Percentiles rank a stretch among this genome's conserved stretches.
Conservation (phyloP, 2,797 vertebrate genomes). For the Poecilia picta region DNA sequence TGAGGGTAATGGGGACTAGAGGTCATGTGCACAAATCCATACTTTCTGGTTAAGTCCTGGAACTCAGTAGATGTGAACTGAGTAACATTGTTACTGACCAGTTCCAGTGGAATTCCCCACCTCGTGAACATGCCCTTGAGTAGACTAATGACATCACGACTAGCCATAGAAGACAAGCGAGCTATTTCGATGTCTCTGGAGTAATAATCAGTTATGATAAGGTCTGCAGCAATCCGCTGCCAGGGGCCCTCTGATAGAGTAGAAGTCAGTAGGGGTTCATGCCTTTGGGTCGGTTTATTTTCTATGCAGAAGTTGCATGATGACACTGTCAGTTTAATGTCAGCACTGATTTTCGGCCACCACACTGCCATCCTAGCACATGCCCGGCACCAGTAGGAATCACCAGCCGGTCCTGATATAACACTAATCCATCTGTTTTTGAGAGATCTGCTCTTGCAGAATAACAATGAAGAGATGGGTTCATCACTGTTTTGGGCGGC, state of each 20-base stretch:
- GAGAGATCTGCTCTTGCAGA: not conserved
- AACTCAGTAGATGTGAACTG: not conserved
- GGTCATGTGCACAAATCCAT: not conserved
- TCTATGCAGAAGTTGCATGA: not conserved
- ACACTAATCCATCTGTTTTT: not conserved
- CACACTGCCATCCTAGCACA: not conserved
- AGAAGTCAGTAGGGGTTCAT: not conserved
- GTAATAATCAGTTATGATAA: not conserved
- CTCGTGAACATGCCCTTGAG: not conserved
- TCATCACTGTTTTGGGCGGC: not conserved
- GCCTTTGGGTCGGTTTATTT: not conserved
- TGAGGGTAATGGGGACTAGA: not conserved
- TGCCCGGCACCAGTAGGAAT: not conserved
- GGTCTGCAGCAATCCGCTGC: not conserved
- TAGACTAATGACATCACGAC: not conserved
- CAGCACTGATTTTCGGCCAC: not conserved
- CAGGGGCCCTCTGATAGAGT: not conserved
- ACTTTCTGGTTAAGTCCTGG: not conserved
- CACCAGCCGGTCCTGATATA: not conserved
- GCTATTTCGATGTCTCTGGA: not conserved
- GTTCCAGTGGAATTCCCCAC: not conserved
- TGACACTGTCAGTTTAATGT: not conserved
- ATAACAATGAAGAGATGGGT: not conserved
- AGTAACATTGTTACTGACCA: not conserved
- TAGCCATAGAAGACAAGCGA: not conserved